Conservation (phyloP, 1,140 invertebrate genomes). For the Trachymyrmex cornetzi region DNA sequence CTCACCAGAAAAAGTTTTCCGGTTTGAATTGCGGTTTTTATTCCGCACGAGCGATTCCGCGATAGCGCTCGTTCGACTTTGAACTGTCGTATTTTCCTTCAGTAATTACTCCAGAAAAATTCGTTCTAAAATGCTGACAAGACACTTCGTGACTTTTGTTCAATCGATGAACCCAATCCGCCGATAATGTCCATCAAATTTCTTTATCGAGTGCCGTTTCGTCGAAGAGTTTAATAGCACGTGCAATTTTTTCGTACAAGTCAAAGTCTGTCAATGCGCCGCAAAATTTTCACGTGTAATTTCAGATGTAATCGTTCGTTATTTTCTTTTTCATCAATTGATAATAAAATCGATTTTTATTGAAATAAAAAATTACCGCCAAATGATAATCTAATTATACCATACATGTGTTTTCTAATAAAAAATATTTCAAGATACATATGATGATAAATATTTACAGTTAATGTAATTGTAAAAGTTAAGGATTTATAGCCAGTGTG, state of each 20-base stretch:
- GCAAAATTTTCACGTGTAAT: background rate
- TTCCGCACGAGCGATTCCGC: conserved; percentile 46
- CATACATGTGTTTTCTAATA: background rate
- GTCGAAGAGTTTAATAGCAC: background rate
- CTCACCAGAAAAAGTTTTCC: conserved; percentile 59
- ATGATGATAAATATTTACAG: background rate
- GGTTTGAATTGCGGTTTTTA: conserved; percentile 68
- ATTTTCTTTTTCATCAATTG: background rate
- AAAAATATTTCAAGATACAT: background rate
- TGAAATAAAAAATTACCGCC: background rate
- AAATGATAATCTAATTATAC: background rate
- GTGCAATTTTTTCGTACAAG: conserved; percentile 18
- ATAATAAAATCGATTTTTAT: background rate
- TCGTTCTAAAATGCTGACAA: conserved; percentile 49
- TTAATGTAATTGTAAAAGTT: background rate
- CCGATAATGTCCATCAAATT: conserved; percentile 43
- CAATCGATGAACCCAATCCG: conserved; percentile 3
- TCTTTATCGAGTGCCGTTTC: conserved; percentile 9
- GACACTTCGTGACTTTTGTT: conserved; percentile 54
- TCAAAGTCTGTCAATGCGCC: conserved; percentile 13
- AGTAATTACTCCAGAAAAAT: conserved; percentile 59
- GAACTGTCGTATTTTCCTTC: conserved; percentile 47
- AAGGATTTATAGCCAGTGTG: background rate
- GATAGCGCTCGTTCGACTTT: conserved; percentile 44
- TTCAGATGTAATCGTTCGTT: background rate